These are phyloP conservation scores for Phalacrocorax brasilianus DNA, from an alignment of 2,113 vertebrate species.

Conservation along the genomic window DNA sequence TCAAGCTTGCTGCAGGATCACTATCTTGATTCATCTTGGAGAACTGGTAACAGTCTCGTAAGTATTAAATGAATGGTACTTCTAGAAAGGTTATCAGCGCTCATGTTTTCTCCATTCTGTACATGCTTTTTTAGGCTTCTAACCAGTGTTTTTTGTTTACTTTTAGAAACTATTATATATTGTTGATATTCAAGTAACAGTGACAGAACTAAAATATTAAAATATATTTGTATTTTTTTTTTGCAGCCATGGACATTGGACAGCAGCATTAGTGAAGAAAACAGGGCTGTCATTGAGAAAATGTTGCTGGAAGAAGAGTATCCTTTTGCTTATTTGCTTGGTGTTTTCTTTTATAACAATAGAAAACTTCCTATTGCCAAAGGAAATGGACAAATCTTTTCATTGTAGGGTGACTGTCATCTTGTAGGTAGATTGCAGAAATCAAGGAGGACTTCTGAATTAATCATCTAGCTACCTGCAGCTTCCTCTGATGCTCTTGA, in stretches of 20 bases:
- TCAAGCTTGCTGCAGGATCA: conserved; percentile 81
- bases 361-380: background rate
- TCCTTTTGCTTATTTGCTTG: conserved; percentile 73
- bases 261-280: conserved; percentile 92
- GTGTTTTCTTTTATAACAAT: background rate
- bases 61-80: background rate
- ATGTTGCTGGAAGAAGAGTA: conserved; percentile 98
- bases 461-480: background rate
- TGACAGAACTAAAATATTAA: background rate
- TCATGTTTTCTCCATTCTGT: background rate
- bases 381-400: background rate
- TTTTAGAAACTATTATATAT: background rate
- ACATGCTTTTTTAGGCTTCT: background rate
- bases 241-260: conserved; percentile 93
- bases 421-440: background rate
- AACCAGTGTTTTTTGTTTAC: background rate
- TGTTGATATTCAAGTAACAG: background rate
- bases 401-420: background rate
- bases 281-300: conserved; percentile 90
- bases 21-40: conserved; percentile 88
- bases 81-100: background rate
- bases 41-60: conserved; percentile 81
- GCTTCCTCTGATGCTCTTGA: background rate
- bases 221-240: background rate
- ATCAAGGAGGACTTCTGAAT: background rate